phyloP scores from a whole-genome alignment of 2,113 vertebrate genomes.

The Eurypyga helias region DNA sequence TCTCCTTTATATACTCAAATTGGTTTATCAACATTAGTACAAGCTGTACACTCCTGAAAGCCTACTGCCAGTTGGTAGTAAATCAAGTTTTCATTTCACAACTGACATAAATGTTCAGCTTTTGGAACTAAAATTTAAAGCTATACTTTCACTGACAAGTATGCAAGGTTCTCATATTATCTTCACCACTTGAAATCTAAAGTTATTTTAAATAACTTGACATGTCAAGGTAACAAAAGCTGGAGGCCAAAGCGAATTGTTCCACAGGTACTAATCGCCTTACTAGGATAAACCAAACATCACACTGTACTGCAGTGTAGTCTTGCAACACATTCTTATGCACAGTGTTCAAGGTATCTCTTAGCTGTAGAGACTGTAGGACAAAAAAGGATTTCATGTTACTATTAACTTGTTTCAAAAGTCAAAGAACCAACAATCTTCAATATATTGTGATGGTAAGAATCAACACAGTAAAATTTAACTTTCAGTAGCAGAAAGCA shows the following conservation, averaged over 20 bases:
- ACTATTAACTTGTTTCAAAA: neutral
- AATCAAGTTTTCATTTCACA: conserved; percentile 3
- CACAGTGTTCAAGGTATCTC: neutral
- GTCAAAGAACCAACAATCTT: neutral
- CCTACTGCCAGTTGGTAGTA: neutral
- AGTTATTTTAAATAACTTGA: neutral
- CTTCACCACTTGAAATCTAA: neutral
- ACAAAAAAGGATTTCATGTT: neutral
- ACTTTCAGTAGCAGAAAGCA: neutral
- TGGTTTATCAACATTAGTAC: neutral
- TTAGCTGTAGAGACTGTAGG: neutral
- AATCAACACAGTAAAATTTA: neutral
- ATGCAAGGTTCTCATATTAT: neutral
- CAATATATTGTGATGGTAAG: neutral
- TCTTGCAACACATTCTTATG: neutral
- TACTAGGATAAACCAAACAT: neutral
- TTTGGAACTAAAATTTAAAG: neutral
- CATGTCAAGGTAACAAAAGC: neutral
- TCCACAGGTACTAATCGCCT: neutral
- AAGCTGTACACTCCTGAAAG: neutral
- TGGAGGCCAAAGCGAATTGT: neutral
- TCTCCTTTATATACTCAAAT: neutral
- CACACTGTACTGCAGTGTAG: neutral
- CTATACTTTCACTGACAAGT: neutral
- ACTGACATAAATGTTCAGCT: neutral